A percentile compares a stretch with the other conserved stretches of the same genome.
phyloP scores from a whole-genome alignment of 1,140 invertebrate species.

The Sycobia sp. region DNA sequence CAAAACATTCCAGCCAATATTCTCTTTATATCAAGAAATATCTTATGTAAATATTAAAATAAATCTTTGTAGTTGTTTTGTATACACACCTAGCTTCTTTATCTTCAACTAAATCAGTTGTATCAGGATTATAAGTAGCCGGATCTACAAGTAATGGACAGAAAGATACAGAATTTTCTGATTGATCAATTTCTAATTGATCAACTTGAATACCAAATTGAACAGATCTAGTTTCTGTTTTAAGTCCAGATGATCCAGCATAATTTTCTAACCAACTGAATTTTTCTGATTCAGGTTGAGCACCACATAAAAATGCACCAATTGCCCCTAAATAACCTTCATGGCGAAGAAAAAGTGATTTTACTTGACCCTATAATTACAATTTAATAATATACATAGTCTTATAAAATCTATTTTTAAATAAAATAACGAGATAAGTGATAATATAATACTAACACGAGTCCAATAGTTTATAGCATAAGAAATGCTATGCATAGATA shows the following conservation, averaged over 20 bases:
- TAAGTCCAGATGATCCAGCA: conserved; percentile 74
- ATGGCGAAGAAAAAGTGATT: conserved; percentile 75
- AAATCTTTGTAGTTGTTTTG: neutral
- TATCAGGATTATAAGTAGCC: conserved; percentile 42
- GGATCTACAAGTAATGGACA: conserved; percentile 71
- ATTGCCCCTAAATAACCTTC: conserved; percentile 81
- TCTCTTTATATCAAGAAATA: conserved; percentile 61
- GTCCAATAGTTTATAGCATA: conserved; percentile 81
- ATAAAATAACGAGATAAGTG: no score
- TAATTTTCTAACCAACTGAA: conserved; percentile 80
- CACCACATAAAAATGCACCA: conserved; percentile 76
- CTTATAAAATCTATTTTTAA: no score
- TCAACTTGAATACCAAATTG: conserved; percentile 63
- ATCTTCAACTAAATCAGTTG: conserved; percentile 46
- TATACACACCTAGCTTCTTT: conserved; percentile 71
- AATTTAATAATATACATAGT: neutral
- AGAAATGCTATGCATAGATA: conserved; percentile 78
- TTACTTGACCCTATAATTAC: conserved; percentile 64
- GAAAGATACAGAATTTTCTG: conserved; percentile 67
- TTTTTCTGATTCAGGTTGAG: conserved; percentile 67
- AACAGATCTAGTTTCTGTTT: conserved; percentile 59
- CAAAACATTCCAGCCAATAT: conserved; percentile 93
- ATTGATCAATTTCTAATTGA: conserved; percentile 73
- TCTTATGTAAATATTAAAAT: neutral
- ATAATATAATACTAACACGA: conserved; percentile 52